Evolutionary conservation across 1,140 invertebrate species (phyloP).

Genomic region (Gryllus bimaculatus): DNA sequence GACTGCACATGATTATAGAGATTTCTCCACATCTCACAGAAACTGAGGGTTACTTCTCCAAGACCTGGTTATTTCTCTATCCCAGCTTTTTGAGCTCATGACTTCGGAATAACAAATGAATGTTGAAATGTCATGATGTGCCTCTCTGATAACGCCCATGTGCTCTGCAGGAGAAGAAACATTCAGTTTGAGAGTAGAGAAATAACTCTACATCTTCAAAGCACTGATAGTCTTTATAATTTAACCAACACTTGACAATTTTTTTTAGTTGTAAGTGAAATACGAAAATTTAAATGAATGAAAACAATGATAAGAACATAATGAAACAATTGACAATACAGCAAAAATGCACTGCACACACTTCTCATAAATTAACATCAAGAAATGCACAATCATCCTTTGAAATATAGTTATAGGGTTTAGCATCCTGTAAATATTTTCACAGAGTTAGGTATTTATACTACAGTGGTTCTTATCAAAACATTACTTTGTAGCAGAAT

Average conservation of each 20-base stretch:
- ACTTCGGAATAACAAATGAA: background rate
- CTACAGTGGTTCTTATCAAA: constrained; percentile 4
- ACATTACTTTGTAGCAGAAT: constrained; percentile 5
- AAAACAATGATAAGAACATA: background rate
- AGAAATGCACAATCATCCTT: background rate
- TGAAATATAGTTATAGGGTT: background rate
- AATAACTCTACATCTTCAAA: background rate
- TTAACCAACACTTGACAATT: background rate
- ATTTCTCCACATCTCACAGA: background rate
- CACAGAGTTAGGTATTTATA: background rate
- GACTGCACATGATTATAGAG: background rate
- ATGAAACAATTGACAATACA: background rate
- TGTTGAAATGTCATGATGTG: background rate
- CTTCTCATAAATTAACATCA: constrained; percentile 5
- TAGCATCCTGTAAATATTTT: constrained; percentile 1
- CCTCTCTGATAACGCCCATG: background rate
- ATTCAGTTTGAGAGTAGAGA: background rate
- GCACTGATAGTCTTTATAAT: background rate
- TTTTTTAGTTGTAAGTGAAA: background rate
- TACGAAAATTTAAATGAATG: background rate
- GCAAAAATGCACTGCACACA: background rate
- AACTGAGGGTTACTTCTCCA: background rate
- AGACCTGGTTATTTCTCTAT: background rate
- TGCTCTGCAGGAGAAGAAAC: background rate
- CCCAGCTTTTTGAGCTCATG: background rate